Conservation (phyloP, 92 coral and sea anemone genomes). For the Anthopleura xanthogrammica region DNA sequence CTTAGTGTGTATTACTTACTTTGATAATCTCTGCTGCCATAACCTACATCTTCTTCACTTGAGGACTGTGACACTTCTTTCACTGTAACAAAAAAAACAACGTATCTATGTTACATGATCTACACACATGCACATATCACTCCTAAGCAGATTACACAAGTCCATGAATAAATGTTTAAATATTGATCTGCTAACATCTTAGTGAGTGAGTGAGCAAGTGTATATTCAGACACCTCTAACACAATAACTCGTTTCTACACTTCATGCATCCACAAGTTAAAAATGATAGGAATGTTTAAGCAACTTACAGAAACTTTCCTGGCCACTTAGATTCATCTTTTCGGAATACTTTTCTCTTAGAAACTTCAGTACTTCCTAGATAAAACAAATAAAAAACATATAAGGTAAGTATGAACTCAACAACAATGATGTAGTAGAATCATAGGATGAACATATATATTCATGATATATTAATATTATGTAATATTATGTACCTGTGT, state of each 20-base stretch:
- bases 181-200: no score
- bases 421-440: no score
- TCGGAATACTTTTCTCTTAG: conserved; percentile 73
- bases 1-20: conserved; percentile 11
- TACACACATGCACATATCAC: no score
- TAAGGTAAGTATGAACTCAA: no score
- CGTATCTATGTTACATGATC: neutral
- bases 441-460: no score
- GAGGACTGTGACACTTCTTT: conserved; percentile 36
- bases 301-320: conserved; percentile 24
- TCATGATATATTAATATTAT: no score
- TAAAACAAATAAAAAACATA: neutral
- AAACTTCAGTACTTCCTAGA: conserved; percentile 82
- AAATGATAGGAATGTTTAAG: neutral
- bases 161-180: no score
- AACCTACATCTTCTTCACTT: conserved; percentile 43
- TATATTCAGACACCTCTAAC: no score
- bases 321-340: conserved; percentile 5
- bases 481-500: conserved; percentile 59
- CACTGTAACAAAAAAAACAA: conserved; percentile 11
- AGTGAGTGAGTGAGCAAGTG: no score
- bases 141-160: neutral
- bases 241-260: no score
- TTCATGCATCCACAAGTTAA: neutral
- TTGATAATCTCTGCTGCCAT: conserved; percentile 17